Conservation (phyloP, 1,140 invertebrate species). For the Drosophila fuyamai region DNA sequence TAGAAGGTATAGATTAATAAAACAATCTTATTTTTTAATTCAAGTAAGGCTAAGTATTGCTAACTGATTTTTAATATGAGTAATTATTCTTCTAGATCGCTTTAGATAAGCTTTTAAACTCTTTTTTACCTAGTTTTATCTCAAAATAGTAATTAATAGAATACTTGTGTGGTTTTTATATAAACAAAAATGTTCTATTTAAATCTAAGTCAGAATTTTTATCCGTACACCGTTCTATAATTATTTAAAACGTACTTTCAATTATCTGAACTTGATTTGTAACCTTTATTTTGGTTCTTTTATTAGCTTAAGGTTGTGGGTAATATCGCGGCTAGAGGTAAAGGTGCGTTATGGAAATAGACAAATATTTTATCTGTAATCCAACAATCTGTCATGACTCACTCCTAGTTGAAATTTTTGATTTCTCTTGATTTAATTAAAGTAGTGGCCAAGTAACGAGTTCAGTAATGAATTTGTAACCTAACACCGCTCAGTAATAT, state of each 20-base stretch:
- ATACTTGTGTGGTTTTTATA: neutral
- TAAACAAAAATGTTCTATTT: neutral
- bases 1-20: slow-evolving; percentile 42
- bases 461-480: slow-evolving; percentile 23
- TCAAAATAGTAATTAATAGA: neutral
- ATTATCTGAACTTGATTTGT: slow-evolving; percentile 51
- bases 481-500: slow-evolving; percentile 37
- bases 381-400: slow-evolving; percentile 39
- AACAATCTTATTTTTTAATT: neutral
- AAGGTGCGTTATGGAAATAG: slow-evolving; percentile 72
- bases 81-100: neutral
- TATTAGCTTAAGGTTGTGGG: slow-evolving; percentile 81
- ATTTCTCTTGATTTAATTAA: slow-evolving; percentile 25
- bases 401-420: slow-evolving; percentile 35
- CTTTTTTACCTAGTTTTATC: neutral
- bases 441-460: slow-evolving; percentile 36
- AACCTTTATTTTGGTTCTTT: slow-evolving; percentile 59
- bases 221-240: neutral
- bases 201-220: neutral
- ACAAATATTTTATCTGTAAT: slow-evolving; percentile 22
- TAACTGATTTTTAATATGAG: neutral
- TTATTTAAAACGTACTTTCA: slow-evolving; percentile 21
- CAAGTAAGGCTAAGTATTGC: slow-evolving; percentile 1
- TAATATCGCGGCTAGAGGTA: slow-evolving; percentile 78
- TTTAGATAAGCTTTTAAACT: neutral